Evolutionary conservation across 1,140 invertebrate species (phyloP), one percentile per base, ranked within the genome.

Genomic region (Drosophila tristis): DNA sequence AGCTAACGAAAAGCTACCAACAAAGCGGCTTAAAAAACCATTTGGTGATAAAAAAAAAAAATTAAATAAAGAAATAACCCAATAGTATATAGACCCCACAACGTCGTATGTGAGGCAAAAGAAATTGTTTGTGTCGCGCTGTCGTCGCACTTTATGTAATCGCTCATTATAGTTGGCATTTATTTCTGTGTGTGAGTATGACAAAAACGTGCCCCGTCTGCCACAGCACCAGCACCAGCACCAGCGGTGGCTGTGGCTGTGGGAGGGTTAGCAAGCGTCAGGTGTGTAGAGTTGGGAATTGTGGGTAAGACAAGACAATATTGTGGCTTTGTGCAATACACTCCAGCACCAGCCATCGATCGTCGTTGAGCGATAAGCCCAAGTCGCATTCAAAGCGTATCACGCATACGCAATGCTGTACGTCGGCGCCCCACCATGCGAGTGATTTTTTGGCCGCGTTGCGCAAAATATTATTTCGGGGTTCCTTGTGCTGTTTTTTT

Each of bases 101-200:
- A 4, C 5, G 9, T 54, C 63, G 47, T 65, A 47, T 59, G 23
- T 53, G 45, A 53, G 48, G 43, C 64, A 59, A 79, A 86, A 82
- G 84, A 86, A 86, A 89, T 87, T 70, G 66, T 74, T 62, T 66
- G 29, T 59, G 35, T n/a, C 50, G 43, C 50, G 29, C 53, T 44
- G 26, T 57, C 29, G 64, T 39, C 35, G 11, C 11, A 39, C 74
- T 87, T 89, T 87, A 87, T 89, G 84, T 78, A 87, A 87, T 87
- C 84, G 78, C 63, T 76, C 79, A 87, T 89, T 87, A 89, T 87
- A 87, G 89, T 87, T 87, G 82, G 74, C 75, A 72, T 89, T 89
- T 89, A 3, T 39, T 4, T 13, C 4, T 13, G 35, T 13, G 35
- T 4, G 9, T 39, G 35, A 4, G 35, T 13, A 9, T 39, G 82